phyloP scores from a whole-genome alignment of 1,140 invertebrate genomes.

The Conus ventricosus region DNA sequence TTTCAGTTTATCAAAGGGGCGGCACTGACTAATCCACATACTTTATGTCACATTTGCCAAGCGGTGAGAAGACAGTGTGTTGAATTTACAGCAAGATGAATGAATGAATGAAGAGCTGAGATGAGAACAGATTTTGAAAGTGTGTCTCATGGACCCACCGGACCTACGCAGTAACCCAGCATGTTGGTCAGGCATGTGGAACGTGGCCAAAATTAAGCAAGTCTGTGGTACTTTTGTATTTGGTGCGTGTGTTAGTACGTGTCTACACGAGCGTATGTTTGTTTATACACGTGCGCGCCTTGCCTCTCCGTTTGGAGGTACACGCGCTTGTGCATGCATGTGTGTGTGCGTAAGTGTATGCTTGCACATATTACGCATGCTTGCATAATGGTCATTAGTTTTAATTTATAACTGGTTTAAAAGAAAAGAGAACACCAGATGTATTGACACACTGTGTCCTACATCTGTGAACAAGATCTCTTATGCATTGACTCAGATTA shows the following conservation, averaged over 20 bases:
- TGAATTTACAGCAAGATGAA: no score
- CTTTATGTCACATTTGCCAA: no score
- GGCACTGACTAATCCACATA: no score
- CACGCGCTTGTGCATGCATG: conserved; percentile 3
- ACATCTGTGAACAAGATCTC: neutral
- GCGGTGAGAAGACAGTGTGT: no score
- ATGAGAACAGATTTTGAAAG: no score
- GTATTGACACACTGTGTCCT: no score
- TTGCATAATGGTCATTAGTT: neutral
- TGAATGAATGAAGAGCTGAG: no score
- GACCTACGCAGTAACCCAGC: no score
- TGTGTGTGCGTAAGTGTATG: neutral
- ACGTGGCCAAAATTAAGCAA: neutral
- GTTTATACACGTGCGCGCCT: neutral
- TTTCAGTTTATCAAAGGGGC: no score
- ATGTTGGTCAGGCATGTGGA: no score
- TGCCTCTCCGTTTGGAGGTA: neutral
- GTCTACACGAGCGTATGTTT: neutral
- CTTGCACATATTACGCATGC: neutral
- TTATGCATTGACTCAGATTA: neutral
- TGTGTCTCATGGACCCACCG: no score
- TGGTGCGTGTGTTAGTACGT: neutral
- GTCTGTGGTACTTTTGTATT: neutral
- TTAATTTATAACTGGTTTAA: neutral
- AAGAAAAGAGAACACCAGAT: neutral